Conservation (phyloP, 2,797 vertebrate genomes). For the Hapalemur alaotrensis region DNA sequence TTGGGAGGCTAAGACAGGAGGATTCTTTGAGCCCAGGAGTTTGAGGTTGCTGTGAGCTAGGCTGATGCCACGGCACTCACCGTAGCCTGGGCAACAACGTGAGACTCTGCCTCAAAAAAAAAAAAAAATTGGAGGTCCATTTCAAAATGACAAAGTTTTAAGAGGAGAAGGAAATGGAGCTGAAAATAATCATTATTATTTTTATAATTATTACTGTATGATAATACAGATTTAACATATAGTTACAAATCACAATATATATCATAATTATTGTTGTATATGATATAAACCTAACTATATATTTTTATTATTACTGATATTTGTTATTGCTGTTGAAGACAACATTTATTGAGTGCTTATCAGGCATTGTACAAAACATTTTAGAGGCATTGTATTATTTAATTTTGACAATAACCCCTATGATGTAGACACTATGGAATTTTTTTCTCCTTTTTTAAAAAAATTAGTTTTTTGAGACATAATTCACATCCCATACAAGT, state of each 20-base stretch:
- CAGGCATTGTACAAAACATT: neutral
- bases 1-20: no score
- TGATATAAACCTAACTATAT: neutral
- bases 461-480: neutral
- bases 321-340: neutral
- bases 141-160: conserved; percentile 35
- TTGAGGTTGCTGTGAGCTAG: no score
- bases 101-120: no score
- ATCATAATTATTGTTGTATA: neutral
- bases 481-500: neutral
- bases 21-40: no score
- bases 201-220: neutral
- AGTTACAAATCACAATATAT: neutral
- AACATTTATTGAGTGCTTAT: neutral
- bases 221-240: neutral
- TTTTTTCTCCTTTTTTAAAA: neutral
- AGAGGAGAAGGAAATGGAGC: neutral
- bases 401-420: neutral
- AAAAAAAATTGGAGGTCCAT: neutral
- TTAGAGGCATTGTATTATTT: neutral
- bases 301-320: neutral
- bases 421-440: neutral
- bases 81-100: no score
- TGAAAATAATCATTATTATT: conserved; percentile 5
- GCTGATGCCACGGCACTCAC: no score